A percentile compares a stretch with the other conserved stretches of the same genome.
Conservation (phyloP, 1,140 invertebrate species). For the Lordiphosa stackelbergi region DNA sequence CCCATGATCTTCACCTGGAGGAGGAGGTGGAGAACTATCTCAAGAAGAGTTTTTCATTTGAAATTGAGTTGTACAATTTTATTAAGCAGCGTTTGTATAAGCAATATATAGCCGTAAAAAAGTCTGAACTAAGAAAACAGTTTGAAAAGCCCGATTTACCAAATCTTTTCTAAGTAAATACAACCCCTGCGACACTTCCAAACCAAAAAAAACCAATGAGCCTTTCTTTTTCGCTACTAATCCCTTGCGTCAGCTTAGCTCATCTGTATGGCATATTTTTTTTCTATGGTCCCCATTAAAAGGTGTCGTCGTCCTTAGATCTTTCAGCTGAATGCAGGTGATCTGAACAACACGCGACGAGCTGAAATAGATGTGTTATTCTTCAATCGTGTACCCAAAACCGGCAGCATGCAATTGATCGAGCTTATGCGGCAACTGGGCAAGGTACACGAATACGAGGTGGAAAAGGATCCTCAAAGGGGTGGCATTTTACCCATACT, state of each 20-base stretch:
- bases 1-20: conserved; percentile 58
- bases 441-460: conserved; percentile 82
- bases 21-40: conserved; percentile 58
- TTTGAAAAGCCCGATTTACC: conserved; percentile 5
- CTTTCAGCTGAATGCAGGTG: conserved; percentile 46
- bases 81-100: conserved; percentile 89
- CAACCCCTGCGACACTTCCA: background rate
- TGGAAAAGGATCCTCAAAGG: conserved; percentile 63
- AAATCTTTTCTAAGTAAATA: conserved; percentile 1
- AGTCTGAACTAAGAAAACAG: conserved; percentile 38
- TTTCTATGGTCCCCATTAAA: conserved; percentile 7
- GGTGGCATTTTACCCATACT: conserved; percentile 54
- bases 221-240: background rate
- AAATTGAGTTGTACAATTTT: conserved; percentile 94
- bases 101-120: conserved; percentile 85
- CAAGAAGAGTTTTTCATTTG: conserved; percentile 74
- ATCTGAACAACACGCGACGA: conserved; percentile 87
- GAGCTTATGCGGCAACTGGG: conserved; percentile 87
- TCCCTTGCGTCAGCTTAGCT: background rate
- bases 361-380: conserved; percentile 87
- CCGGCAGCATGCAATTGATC: conserved; percentile 90
- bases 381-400: conserved; percentile 94
- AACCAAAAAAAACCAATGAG: background rate
- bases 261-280: background rate
- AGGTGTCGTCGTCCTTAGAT: conserved; percentile 47